Conservation (phyloP, 2,888 invertebrate species). For the Drosophila mimica region DNA sequence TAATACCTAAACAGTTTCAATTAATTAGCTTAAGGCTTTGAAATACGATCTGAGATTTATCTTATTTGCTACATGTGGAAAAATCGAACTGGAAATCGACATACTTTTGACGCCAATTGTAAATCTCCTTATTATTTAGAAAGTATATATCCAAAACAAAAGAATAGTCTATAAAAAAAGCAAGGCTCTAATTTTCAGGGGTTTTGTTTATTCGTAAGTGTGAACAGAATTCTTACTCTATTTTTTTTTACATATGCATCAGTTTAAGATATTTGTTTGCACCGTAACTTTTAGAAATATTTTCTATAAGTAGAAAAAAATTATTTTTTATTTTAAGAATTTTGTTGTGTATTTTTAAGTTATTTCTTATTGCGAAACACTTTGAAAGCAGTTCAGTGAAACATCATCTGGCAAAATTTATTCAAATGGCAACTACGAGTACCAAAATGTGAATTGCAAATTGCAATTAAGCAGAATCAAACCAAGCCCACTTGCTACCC, state of each 20-base stretch:
- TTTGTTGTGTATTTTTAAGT: neutral
- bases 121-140: neutral
- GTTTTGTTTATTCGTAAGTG: neutral
- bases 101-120: fast-evolving
- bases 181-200: neutral
- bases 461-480: neutral
- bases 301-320: neutral
- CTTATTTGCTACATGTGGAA: neutral
- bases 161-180: neutral
- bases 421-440: neutral
- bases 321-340: neutral
- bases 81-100: neutral
- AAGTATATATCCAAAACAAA: neutral
- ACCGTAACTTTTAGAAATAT: neutral
- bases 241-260: no score
- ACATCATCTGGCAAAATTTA: neutral
- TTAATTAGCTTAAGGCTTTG: neutral
- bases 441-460: neutral
- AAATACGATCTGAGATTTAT: neutral
- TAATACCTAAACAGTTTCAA: neutral
- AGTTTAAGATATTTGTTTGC: no score
- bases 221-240: neutral
- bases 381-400: neutral
- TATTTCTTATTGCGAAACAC: neutral
- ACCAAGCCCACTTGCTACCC: conserved; percentile 16